These are phyloP conservation scores for Dryoscopus gambensis DNA, from an alignment of 2,113 vertebrate species.

Conservation along the genomic window DNA sequence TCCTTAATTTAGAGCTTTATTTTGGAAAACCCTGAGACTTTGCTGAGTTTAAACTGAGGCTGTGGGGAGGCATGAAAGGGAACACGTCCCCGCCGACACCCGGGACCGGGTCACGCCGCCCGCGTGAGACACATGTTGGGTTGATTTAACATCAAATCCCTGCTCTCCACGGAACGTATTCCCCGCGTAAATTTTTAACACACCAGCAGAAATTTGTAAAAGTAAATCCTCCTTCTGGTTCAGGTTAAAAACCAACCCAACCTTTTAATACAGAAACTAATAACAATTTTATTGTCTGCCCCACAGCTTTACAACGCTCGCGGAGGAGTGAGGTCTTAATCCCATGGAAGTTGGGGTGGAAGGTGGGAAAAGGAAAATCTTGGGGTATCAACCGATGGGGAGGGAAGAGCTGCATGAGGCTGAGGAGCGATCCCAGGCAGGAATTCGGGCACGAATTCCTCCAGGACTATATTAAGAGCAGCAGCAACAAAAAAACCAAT, in stretches of 20 bases:
- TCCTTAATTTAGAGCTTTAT: background rate
- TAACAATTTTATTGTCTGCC: constrained; percentile 21
- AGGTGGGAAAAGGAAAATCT: background rate
- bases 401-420: background rate
- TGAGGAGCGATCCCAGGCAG: background rate
- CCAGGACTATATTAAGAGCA: constrained; percentile 20
- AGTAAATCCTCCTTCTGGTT: constrained; percentile 40
- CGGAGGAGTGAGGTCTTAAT: constrained; percentile 3
- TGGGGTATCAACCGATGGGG: background rate
- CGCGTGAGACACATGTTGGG: background rate
- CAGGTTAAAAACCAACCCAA: constrained; percentile 42
- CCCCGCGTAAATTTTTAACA: constrained; percentile 4
- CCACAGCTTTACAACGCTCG: background rate
- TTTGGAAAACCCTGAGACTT: background rate
- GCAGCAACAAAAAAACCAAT: background rate
- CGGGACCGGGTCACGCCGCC: background rate
- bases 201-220: constrained; percentile 32
- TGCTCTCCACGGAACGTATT: background rate
- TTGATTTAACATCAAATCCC: constrained; percentile 34
- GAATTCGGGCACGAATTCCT: constrained; percentile 28
- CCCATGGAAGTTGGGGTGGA: background rate
- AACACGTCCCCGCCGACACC: background rate
- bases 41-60: background rate
- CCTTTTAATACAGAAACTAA: constrained; percentile 47
- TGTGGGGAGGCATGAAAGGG: background rate